A percentile compares a stretch with the other conserved stretches of the same genome.
These are phyloP conservation scores for Anabas testudineus DNA, from an alignment of 2,797 vertebrate genomes.

Conservation along the genomic window DNA sequence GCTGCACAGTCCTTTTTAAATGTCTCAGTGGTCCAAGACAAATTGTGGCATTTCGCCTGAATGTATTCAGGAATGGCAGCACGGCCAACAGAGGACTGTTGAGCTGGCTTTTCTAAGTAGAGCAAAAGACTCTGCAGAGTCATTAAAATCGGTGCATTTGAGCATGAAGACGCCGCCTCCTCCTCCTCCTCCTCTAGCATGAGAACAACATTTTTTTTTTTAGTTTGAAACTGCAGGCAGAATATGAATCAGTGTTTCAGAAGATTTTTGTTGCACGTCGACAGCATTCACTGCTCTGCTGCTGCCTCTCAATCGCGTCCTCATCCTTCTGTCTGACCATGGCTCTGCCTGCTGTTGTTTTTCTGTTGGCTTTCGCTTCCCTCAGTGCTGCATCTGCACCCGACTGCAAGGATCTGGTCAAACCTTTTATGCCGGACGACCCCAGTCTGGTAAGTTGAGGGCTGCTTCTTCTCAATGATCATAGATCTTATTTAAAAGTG, in stretches of 20 bases:
- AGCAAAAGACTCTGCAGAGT: conserved; percentile 42
- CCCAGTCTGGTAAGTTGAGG: conserved; percentile 59
- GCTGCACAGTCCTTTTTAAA: conserved; percentile 23
- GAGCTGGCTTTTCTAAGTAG: conserved; percentile 44
- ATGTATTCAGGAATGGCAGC: conserved; percentile 42
- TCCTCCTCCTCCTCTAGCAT: conserved; percentile 14
- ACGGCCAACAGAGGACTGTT: conserved; percentile 42
- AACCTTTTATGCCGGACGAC: conserved; percentile 72
- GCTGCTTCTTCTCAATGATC: conserved; percentile 3
- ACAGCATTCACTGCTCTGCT: conserved; percentile 33
- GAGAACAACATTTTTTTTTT: conserved; percentile 50
- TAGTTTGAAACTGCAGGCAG: conserved; percentile 26
- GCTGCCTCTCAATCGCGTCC: conserved; percentile 19
- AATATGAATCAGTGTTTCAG: conserved; percentile 51
- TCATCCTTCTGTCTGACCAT: conserved; percentile 50
- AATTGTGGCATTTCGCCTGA: conserved; percentile 52
- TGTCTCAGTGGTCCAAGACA: conserved; percentile 25
- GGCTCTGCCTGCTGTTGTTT: conserved; percentile 47
- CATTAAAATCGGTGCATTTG: conserved; percentile 37
- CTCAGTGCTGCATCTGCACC: conserved; percentile 67
- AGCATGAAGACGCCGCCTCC: conserved; percentile 28
- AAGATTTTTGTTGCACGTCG: conserved; percentile 49
- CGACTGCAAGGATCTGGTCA: conserved; percentile 73
- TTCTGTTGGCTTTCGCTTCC: conserved; percentile 60
- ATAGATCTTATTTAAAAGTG: too few relatives aligned